Base-by-base conservation (phyloP, 2,888 invertebrate species). In the Heliconius cydno region DNA sequence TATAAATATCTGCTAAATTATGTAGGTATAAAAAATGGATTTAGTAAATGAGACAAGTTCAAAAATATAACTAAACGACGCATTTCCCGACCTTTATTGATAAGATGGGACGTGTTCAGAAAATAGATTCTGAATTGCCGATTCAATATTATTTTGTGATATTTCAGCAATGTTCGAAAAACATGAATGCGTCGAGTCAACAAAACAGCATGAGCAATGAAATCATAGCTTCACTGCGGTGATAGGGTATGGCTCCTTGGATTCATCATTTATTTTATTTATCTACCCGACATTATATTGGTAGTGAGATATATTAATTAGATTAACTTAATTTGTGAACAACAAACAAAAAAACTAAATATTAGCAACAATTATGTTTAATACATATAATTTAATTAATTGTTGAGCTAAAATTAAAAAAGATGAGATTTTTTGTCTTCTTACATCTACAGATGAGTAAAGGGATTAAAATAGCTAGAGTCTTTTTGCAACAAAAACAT, bases 121-220 rank as follows among this genome's bases (percentile, higher is more conserved):
- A 25, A 65, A 73, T 65, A 28, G 75, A 60, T 34, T 57, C 30
- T 52, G 73, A 73, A 72, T 75, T 65, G 38, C 65, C 41, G 57
- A 73, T 52, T 38, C 63, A 63, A 81, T 71, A 60, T 79, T 77
- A 81, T 80, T 79, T 68, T 87, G 63, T 77, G 80, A 89, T 79
- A 79, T 94, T 88, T 85, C 94, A 95, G 95, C 95, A 95, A 90
- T 95, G 95, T 87, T 94, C 94, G 84, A 95, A 95, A 92, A 94
- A 91, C 88, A 87, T 92, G 89, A 95, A 94, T 88, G 90, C 91
- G 84, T 94, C 94, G 87, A 94, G 92, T 89, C 94, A 95, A 88
- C 94, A 95, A 89, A 95, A 95, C 91, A 92, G 90, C 88, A 90
- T 95, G 92, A 91, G 92, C 86, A 95, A 95, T 90, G 95, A 95